Base-by-base conservation (phyloP, 1,140 invertebrate genomes). In the Achatina immaculata region DNA sequence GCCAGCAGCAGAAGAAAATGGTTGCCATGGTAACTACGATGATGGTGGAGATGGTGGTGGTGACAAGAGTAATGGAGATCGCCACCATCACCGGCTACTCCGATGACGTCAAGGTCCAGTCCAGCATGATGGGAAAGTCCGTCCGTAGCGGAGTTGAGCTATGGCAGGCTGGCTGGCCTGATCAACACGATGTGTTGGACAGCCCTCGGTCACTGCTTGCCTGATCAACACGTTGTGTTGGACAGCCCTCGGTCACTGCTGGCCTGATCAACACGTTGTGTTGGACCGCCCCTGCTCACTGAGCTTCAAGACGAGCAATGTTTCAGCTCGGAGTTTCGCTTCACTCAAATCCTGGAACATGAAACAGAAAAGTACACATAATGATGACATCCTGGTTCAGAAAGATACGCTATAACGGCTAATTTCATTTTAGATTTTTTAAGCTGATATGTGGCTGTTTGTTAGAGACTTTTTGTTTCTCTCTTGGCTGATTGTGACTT, bases 1-100 rank as follows among this genome's bases (percentile, higher is more conserved):
- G n/a, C 58, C 58, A 62, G 58, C 58, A 62, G 28, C 58, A 62
- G 58, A 62, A 62, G 31, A 62, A 62, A 11, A 62, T 2, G 58
- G 58, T 62, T 62, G 58, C 58, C 58, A 62, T 62, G 58, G 58
- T 62, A 62, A 62, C 58, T 6, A 31, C 58, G 28, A 62, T 62
- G 28, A 62, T 62, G 58, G 58, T 62, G 58, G 58, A 62, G 58
- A 55, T 55, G 51, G 51, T 21, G 21, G 51, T 55, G 51, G 7
- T 55, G 51, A 62, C 7, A 62, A 62, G 58, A 9, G 58, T 31
- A 1, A 62, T 31, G n/a, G 28, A 3, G 58, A 62, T 19, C 58
- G 28, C 58, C 58, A 62, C 58, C 28, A 62, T 62, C 31, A 62
- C 58, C 58, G 58, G 58, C 58, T 62, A 62, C 58, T 21, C 19